Percentiles rank a stretch among this genome's conserved stretches.
Evolutionary conservation across 92 coral and sea anemone genomes (phyloP).

Genomic region (Phenganax stokvisi): DNA sequence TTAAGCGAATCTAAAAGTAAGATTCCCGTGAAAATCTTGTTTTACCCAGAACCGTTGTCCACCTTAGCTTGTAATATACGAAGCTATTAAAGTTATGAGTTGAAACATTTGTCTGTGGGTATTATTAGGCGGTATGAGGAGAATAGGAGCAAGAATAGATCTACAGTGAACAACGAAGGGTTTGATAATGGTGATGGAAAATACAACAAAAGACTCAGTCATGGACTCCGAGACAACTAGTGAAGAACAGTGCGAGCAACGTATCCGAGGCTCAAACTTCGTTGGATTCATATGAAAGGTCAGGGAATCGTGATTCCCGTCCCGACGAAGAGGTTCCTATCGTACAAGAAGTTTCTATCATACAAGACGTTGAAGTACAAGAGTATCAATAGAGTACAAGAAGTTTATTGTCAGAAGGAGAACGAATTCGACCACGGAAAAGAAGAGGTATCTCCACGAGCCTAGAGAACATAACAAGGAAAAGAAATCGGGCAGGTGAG

Average conservation of each 20-base stretch:
- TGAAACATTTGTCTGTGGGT: no score
- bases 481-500: slow-evolving; percentile 28
- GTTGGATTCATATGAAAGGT: no score
- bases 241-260: not conserved
- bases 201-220: not conserved
- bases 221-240: not conserved
- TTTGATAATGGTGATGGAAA: not conserved
- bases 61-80: no score
- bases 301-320: no score
- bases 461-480: slow-evolving; percentile 13
- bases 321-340: not conserved
- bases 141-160: not conserved
- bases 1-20: no score
- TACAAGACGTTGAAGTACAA: not conserved
- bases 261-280: no score
- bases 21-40: no score
- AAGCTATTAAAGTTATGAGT: no score
- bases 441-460: not conserved
- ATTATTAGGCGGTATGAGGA: no score
- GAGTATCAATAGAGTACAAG: not conserved
- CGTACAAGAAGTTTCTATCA: not conserved
- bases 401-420: not conserved
- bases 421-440: slow-evolving; percentile 28
- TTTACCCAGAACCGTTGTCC: no score
- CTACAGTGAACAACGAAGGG: slow-evolving; percentile 27